Percentiles rank a stretch among this genome's conserved stretches.
Evolutionary conservation across 2,113 vertebrate species (phyloP).

Genomic region (Euleptes europaea): DNA sequence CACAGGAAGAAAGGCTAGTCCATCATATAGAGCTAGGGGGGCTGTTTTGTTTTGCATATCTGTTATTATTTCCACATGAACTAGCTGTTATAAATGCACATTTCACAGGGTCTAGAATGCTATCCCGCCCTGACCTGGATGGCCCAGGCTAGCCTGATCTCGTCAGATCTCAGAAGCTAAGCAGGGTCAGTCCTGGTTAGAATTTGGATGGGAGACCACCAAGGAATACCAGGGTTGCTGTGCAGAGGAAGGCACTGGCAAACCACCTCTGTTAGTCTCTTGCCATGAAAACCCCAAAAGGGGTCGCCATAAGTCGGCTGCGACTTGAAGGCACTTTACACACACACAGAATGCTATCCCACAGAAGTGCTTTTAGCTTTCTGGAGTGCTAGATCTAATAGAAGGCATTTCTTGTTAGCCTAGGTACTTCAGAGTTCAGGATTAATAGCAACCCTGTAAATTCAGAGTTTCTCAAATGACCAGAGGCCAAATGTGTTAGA

Average conservation of each 20-base stretch:
- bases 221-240: too few relatives aligned
- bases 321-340: too few relatives aligned
- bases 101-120: not conserved
- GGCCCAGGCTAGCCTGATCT: too few relatives aligned
- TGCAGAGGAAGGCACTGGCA: too few relatives aligned
- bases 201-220: too few relatives aligned
- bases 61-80: not conserved
- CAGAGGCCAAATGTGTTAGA: conserved; percentile 25
- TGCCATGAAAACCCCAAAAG: too few relatives aligned
- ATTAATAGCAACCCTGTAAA: conserved; percentile 25
- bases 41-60: not conserved
- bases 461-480: conserved; percentile 22
- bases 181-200: too few relatives aligned
- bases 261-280: too few relatives aligned
- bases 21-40: not conserved
- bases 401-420: not conserved
- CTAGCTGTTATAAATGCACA: not conserved
- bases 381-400: not conserved
- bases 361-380: not conserved
- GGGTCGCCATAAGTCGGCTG: too few relatives aligned
- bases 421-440: not conserved
- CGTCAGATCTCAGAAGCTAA: too few relatives aligned
- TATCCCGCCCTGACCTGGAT: too few relatives aligned
- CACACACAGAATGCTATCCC: not conserved
- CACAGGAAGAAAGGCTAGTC: not conserved